Evolutionary conservation across 64 coral and sea anemone genomes (phyloP).

Genomic region (Astreopora myriophthalma): DNA sequence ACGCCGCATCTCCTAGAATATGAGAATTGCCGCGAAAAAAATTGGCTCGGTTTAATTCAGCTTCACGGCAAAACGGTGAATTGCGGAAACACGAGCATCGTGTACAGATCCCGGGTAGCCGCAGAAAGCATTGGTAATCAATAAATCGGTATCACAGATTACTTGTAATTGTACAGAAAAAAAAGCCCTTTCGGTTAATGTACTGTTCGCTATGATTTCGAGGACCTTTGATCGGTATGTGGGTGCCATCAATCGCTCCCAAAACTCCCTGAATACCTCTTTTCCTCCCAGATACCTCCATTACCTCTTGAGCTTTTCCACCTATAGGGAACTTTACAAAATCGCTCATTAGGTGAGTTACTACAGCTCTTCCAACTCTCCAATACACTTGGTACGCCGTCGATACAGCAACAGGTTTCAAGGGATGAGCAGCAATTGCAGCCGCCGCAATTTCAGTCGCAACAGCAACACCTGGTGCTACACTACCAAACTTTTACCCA

Average conservation of each 20-base stretch:
- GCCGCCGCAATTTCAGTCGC: too few relatives aligned
- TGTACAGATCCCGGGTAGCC: slow-evolving; percentile 50
- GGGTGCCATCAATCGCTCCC: slow-evolving; percentile 24
- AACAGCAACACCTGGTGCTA: not conserved
- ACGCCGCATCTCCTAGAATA: slow-evolving; percentile 48
- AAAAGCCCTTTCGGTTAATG: slow-evolving; percentile 17
- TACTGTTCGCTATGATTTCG: not conserved
- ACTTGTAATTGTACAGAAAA: slow-evolving; percentile 22
- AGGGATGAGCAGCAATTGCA: too few relatives aligned
- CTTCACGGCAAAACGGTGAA: slow-evolving; percentile 34
- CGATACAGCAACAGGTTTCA: too few relatives aligned
- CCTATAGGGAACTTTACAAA: slow-evolving; percentile 33
- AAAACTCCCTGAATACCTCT: slow-evolving; percentile 18
- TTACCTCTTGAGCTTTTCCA: not conserved
- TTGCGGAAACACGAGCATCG: slow-evolving; percentile 33
- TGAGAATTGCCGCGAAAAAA: slow-evolving; percentile 45
- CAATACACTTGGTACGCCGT: slow-evolving; percentile 25
- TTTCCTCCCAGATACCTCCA: slow-evolving; percentile 23
- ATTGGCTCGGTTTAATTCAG: slow-evolving; percentile 25
- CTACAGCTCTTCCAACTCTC: slow-evolving; percentile 10
- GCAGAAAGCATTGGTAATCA: slow-evolving; percentile 45
- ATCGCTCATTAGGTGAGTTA: not conserved
- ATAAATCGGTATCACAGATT: slow-evolving; percentile 21
- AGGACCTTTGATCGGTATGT: slow-evolving; percentile 20
- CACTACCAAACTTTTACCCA: too few relatives aligned